Conservation (phyloP, 2,113 vertebrate species). For the Catagonus wagneri region DNA sequence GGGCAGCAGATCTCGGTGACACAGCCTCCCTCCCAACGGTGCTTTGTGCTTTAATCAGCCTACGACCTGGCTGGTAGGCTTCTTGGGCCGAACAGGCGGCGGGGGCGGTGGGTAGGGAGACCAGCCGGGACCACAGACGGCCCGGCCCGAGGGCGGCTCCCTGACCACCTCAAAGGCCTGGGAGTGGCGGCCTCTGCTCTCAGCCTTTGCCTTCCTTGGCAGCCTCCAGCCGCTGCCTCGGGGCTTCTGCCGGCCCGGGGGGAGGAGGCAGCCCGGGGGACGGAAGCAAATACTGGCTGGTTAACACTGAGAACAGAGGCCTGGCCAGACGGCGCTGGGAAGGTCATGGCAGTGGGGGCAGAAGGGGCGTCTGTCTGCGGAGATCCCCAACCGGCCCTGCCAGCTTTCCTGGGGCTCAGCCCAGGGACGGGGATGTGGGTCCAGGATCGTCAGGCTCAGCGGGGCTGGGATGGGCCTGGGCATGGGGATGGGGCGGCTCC, state of each 20-base stretch:
- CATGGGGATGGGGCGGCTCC: background rate
- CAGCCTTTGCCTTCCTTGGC: background rate
- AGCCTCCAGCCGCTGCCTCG: background rate
- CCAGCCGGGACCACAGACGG: background rate
- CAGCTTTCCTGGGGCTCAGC: background rate
- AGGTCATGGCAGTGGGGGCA: fast-evolving
- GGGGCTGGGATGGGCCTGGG: background rate
- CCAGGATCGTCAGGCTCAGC: background rate
- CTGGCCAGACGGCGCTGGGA: background rate
- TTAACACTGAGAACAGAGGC: background rate
- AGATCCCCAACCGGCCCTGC: background rate
- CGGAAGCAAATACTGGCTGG: background rate
- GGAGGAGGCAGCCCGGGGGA: background rate
- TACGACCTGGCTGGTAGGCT: background rate
- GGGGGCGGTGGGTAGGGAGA: background rate
- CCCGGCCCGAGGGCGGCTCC: background rate
- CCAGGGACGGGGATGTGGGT: background rate
- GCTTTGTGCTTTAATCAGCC: slow-evolving; percentile 43
- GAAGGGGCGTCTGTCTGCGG: background rate
- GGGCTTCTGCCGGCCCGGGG: background rate
- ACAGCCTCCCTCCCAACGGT: fast-evolving
- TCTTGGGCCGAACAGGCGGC: background rate
- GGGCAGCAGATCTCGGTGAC: background rate
- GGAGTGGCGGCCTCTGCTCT: background rate
- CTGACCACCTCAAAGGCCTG: background rate